Conservation (phyloP, 2,113 vertebrate species). For the Ictidomys tridecemlineatus region DNA sequence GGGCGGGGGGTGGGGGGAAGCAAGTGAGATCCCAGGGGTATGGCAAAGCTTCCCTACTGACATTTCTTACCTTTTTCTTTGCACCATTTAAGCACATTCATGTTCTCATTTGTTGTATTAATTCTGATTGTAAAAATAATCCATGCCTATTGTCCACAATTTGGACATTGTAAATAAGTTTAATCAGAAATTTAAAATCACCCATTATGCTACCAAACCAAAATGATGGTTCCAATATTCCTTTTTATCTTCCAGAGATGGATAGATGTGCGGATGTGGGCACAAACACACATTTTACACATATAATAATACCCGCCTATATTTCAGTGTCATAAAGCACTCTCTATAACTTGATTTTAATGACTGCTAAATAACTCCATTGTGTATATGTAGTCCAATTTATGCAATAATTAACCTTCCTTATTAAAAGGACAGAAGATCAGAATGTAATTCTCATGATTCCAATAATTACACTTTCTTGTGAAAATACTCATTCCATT, state of each 20-base stretch:
- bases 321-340: slow-evolving; percentile 57
- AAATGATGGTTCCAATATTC: not conserved
- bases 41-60: not conserved
- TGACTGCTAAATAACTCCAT: slow-evolving; percentile 63
- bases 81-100: not conserved
- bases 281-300: not conserved
- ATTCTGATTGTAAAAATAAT: slow-evolving; percentile 55
- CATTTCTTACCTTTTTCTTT: not conserved
- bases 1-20: not conserved
- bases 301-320: not conserved
- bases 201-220: not conserved
- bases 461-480: slow-evolving; percentile 61
- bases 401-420: slow-evolving; percentile 67
- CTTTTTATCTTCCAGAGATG: not conserved
- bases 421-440: slow-evolving; percentile 65
- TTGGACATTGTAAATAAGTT: slow-evolving; percentile 60
- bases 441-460: slow-evolving; percentile 56
- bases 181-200: slow-evolving; percentile 49
- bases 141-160: not conserved
- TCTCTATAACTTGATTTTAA: slow-evolving; percentile 52
- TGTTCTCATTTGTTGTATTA: slow-evolving; percentile 11
- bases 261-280: not conserved
- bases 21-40: too few species aligned
- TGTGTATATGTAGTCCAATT: slow-evolving; percentile 48
- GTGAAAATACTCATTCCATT: slow-evolving; percentile 67